phyloP scores from a whole-genome alignment of 2,888 invertebrate species.

The Pedicia rivosa region DNA sequence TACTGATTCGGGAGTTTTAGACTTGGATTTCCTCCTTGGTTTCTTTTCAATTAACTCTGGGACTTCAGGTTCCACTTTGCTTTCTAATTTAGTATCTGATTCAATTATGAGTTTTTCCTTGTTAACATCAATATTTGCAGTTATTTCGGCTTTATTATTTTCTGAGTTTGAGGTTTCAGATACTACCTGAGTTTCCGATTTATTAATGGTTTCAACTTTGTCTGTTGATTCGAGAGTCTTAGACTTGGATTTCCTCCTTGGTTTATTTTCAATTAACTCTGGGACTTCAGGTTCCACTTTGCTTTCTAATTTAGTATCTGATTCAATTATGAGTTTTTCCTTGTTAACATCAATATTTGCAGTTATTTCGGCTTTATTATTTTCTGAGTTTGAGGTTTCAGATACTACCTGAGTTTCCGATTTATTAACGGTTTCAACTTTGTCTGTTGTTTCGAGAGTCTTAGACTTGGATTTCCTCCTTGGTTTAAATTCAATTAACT shows the following conservation, averaged over 20 bases:
- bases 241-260: constrained; percentile 12
- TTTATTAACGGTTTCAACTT: constrained; percentile 13
- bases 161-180: neutral
- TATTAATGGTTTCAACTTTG: constrained; percentile 12
- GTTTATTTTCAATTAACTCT: constrained; percentile 8
- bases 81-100: neutral
- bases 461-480: constrained; percentile 12
- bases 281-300: neutral
- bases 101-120: neutral
- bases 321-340: neutral
- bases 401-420: constrained; percentile 15
- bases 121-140: neutral
- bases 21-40: constrained; percentile 9
- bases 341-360: constrained; percentile 15
- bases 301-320: constrained; percentile 19
- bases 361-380: constrained; percentile 17
- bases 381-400: constrained; percentile 10
- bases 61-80: constrained; percentile 10
- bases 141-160: neutral
- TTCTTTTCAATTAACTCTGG: constrained; percentile 14
- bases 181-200: constrained; percentile 7
- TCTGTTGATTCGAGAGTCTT: constrained; percentile 11
- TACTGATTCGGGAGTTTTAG: neutral
- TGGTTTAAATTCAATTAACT: constrained; percentile 9
- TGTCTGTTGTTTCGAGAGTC: constrained; percentile 10